A percentile compares a stretch with the other conserved stretches of the same genome.
phyloP scores from a whole-genome alignment of 1,140 invertebrate genomes.

The Drosophila pallidifrons region DNA sequence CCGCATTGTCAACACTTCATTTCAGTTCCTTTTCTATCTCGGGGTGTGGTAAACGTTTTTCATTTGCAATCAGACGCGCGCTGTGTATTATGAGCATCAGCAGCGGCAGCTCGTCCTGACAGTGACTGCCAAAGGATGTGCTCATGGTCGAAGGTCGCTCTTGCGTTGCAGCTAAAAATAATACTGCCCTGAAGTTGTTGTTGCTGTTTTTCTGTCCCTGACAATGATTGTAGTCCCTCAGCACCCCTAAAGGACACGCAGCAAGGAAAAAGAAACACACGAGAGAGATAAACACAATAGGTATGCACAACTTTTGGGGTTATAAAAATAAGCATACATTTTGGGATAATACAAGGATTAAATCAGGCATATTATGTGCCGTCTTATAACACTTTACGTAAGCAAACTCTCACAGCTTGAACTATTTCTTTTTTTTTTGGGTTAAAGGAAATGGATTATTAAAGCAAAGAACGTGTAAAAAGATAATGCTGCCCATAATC shows the following conservation, averaged over 20 bases:
- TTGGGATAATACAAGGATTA: slow-evolving; percentile 1
- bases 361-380: background rate
- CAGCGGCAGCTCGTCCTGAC: slow-evolving; percentile 6
- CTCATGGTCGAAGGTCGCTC: slow-evolving; percentile 46
- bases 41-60: slow-evolving; percentile 43
- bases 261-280: background rate
- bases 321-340: slow-evolving; percentile 7
- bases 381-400: slow-evolving; percentile 7
- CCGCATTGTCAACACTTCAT: slow-evolving; percentile 74
- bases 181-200: slow-evolving; percentile 17
- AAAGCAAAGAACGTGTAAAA: background rate
- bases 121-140: slow-evolving; percentile 47
- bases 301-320: slow-evolving; percentile 12
- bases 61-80: slow-evolving; percentile 54
- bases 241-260: slow-evolving; percentile 11
- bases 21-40: slow-evolving; percentile 19
- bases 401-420: background rate
- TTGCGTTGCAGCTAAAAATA: slow-evolving; percentile 48
- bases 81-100: slow-evolving; percentile 35
- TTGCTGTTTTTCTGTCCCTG: slow-evolving; percentile 40
- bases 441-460: too few relatives aligned
- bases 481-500: background rate
- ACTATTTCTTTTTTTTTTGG: background rate
- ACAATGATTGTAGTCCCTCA: slow-evolving; percentile 33
- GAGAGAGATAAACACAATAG: slow-evolving; percentile 5